phyloP scores from a whole-genome alignment of 2,888 invertebrate genomes.

The Lasioglossum oenotherae region DNA sequence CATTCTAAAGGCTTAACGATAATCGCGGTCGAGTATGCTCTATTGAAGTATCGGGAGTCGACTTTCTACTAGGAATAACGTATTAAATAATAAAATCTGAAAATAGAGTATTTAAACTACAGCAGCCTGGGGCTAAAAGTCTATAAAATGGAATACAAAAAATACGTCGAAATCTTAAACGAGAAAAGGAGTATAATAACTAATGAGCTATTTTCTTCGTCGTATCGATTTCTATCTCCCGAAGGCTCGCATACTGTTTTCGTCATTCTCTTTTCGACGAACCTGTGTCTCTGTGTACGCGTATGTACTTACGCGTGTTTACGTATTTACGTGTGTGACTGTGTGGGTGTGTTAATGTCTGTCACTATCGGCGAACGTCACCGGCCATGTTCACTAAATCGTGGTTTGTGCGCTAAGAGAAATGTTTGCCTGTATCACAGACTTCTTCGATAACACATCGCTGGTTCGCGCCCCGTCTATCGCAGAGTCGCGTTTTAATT shows the following conservation, averaged over 20 bases:
- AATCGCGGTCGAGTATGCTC: constrained; percentile 44
- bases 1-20: constrained; percentile 27
- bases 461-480: constrained; percentile 17
- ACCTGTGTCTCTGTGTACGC: not conserved
- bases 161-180: constrained; percentile 57
- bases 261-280: not conserved
- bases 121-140: constrained; percentile 54
- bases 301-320: not conserved
- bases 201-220: constrained; percentile 43
- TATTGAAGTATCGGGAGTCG: constrained; percentile 22
- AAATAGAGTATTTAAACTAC: constrained; percentile 63
- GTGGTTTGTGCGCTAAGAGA: constrained; percentile 60
- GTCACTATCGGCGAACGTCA: constrained; percentile 18
- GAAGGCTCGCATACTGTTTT: not conserved
- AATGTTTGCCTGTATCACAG: constrained; percentile 67
- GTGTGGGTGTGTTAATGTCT: not conserved
- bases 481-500: constrained; percentile 45
- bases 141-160: constrained; percentile 62
- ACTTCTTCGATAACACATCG: constrained; percentile 54
- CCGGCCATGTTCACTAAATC: constrained; percentile 21
- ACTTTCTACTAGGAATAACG: constrained; percentile 42
- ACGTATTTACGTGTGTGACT: not conserved
- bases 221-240: constrained; percentile 6
- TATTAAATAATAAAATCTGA: constrained; percentile 61
- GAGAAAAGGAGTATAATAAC: constrained; percentile 51